phyloP scores from a whole-genome alignment of 2,888 invertebrate genomes.

The Ennomos quercinarius region DNA sequence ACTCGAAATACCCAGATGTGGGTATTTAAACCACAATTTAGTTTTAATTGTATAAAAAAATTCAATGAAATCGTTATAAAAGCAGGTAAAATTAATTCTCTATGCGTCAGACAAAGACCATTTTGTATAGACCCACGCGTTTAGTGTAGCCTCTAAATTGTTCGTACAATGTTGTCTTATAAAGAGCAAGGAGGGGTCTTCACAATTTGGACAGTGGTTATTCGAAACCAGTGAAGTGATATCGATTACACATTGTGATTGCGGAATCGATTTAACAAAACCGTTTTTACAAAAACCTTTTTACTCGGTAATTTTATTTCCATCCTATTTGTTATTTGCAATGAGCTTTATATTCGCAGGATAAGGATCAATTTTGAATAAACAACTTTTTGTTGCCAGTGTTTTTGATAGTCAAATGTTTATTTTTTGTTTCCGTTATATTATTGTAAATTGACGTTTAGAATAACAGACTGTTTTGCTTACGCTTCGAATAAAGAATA shows the following conservation, averaged over 20 bases:
- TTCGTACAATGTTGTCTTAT: conserved; percentile 1
- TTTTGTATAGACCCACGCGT: conserved; percentile 12
- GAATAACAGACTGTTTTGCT: conserved; percentile 28
- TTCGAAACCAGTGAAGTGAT: conserved; percentile 71
- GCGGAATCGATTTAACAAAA: conserved; percentile 57
- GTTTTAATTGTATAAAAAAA: conserved; percentile 64
- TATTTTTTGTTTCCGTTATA: conserved; percentile 24
- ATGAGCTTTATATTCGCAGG: neutral
- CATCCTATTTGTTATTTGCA: conserved; percentile 9
- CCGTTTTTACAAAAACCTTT: conserved; percentile 60
- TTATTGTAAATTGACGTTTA: conserved; percentile 18
- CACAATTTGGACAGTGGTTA: conserved; percentile 51
- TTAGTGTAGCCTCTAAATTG: neutral
- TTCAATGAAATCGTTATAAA: conserved; percentile 45
- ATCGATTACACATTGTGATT: conserved; percentile 79
- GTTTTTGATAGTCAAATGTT: conserved; percentile 21
- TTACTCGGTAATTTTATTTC: conserved; percentile 46
- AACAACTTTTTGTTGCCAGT: neutral
- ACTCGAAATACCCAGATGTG: conserved; percentile 63
- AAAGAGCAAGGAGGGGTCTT: conserved; percentile 18
- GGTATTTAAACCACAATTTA: conserved; percentile 61
- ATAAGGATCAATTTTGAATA: conserved; percentile 8
- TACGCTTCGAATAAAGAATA: conserved; percentile 7
- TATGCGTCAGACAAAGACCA: conserved; percentile 8
- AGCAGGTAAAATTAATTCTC: conserved; percentile 39